Conservation (phyloP, 2,888 invertebrate species). For the Amorpha juglandis region DNA sequence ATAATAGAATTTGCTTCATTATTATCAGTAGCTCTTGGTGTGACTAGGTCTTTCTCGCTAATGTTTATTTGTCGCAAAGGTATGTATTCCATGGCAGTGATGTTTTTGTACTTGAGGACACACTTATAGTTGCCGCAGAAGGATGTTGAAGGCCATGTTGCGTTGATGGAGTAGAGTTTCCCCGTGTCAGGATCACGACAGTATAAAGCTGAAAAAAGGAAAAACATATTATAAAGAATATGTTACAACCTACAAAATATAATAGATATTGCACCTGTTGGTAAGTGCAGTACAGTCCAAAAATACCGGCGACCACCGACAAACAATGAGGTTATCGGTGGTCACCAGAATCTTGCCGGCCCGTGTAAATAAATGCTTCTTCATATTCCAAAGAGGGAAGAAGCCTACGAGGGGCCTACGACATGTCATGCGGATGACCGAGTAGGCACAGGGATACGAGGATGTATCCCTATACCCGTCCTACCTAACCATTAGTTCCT, state of each 20-base stretch:
- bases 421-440: too few relatives aligned
- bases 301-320: too few relatives aligned
- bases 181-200: constrained; percentile 78
- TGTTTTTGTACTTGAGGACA: constrained; percentile 57
- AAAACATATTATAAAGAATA: background rate
- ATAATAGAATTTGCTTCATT: constrained; percentile 26
- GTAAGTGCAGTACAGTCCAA: too few relatives aligned
- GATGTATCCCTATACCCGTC: too few relatives aligned
- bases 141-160: constrained; percentile 69
- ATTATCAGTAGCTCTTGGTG: background rate
- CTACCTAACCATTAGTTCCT: too few relatives aligned
- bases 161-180: constrained; percentile 63
- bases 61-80: constrained; percentile 54
- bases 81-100: constrained; percentile 42
- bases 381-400: too few relatives aligned
- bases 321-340: too few relatives aligned
- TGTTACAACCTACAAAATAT: background rate
- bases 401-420: too few relatives aligned
- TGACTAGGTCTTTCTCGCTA: constrained; percentile 38
- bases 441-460: too few relatives aligned
- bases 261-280: background rate
- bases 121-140: constrained; percentile 80
- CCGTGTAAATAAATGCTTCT: too few relatives aligned
- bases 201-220: constrained; percentile 63
- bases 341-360: too few relatives aligned